Conservation (phyloP, 2,888 invertebrate genomes). For the Epsilonema sp. region DNA sequence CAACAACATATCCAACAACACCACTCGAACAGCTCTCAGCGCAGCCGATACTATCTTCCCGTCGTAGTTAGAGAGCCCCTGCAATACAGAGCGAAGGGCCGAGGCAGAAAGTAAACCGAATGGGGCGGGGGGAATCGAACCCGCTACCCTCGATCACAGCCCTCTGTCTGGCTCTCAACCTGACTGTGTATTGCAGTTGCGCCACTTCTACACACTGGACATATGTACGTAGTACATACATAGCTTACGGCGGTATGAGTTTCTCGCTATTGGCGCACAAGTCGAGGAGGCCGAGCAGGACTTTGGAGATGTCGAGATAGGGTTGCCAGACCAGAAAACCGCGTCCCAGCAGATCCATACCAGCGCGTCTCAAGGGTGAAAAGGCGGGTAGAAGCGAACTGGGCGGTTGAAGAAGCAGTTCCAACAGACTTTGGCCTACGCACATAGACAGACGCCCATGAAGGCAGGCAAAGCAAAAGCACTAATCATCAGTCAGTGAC, state of each 20-base stretch:
- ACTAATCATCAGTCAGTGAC: no score
- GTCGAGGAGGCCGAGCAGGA: constrained; percentile 56
- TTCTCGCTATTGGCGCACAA: constrained; percentile 31
- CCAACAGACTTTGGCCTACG: constrained; percentile 70
- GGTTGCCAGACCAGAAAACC: constrained; percentile 85
- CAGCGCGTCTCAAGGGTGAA: constrained; percentile 78
- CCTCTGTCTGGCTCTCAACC: no score
- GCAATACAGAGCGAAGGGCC: neutral
- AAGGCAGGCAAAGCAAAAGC: no score
- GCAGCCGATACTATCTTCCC: no score
- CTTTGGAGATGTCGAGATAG: constrained; percentile 74
- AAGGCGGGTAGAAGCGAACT: constrained; percentile 62
- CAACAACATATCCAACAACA: no score
- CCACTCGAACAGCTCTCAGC: no score
- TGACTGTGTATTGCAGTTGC: neutral
- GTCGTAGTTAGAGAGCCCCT: neutral
- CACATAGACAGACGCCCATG: no score
- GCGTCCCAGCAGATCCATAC: constrained; percentile 85
- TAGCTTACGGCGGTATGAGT: no score
- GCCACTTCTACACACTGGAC: neutral
- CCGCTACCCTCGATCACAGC: no score
- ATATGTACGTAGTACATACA: no score
- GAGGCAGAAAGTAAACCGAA: neutral
- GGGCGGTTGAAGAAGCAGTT: constrained; percentile 69
- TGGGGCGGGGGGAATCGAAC: no score